Evolutionary conservation across 2,888 invertebrate genomes (phyloP).

Genomic region (Metalampra italica): DNA sequence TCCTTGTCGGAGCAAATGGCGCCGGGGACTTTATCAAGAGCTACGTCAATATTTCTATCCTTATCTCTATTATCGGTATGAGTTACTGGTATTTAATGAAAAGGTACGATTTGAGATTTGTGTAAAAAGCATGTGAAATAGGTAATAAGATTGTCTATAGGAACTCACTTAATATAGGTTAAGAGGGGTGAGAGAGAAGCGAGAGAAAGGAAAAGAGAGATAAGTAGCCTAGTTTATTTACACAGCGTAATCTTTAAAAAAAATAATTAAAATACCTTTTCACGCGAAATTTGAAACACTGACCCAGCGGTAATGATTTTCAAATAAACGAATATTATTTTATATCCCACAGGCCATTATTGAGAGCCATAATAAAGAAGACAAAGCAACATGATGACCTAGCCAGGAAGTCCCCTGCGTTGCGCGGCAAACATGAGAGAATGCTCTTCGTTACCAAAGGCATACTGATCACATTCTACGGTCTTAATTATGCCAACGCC

Average conservation of each 20-base stretch:
- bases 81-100: slow-evolving; percentile 52
- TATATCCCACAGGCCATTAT: slow-evolving; percentile 27
- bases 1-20: slow-evolving; percentile 37
- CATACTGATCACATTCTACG: slow-evolving; percentile 44
- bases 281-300: too few species aligned
- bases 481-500: slow-evolving; percentile 31
- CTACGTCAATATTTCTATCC: slow-evolving; percentile 47
- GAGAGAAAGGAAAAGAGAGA: too few species aligned
- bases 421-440: slow-evolving; percentile 32
- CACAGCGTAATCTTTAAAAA: too few species aligned
- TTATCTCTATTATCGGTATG: slow-evolving; percentile 38
- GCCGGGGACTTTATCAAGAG: slow-evolving; percentile 46
- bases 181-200: too few species aligned
- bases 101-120: slow-evolving; percentile 29
- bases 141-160: not conserved
- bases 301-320: too few species aligned
- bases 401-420: slow-evolving; percentile 20
- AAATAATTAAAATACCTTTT: too few species aligned
- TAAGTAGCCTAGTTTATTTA: too few species aligned
- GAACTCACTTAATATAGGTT: too few species aligned
- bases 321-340: not conserved
- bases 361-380: slow-evolving; percentile 29
- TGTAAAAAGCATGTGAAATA: not conserved
- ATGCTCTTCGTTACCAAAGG: slow-evolving; percentile 39
- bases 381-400: slow-evolving; percentile 35